Evolutionary conservation across 37 sponge, comb jelly and placozoan genomes (phyloP).

Genomic region (Chondrosia reniformis): DNA sequence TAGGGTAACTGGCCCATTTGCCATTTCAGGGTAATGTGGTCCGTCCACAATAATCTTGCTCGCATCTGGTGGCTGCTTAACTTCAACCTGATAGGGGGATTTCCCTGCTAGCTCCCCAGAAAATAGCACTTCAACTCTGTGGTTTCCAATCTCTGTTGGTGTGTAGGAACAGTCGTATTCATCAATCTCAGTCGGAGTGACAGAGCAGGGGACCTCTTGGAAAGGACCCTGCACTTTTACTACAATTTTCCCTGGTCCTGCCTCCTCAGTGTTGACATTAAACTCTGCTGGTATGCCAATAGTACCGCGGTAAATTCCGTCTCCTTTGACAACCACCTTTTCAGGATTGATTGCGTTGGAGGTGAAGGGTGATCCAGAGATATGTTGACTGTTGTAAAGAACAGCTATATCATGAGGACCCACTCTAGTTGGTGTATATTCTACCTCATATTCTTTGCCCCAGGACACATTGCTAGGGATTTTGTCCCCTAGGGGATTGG

Average conservation of each 20-base stretch:
- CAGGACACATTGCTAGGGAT: not conserved
- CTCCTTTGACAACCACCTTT: slow-evolving; percentile 38
- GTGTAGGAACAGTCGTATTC: slow-evolving; percentile 37
- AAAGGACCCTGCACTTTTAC: slow-evolving; percentile 54
- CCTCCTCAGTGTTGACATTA: slow-evolving; percentile 60
- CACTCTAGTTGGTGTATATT: slow-evolving; percentile 23
- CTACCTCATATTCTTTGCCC: not conserved
- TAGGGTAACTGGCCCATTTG: slow-evolving; percentile 10
- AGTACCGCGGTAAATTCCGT: slow-evolving; percentile 26
- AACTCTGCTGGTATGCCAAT: slow-evolving; percentile 54
- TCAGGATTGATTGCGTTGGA: slow-evolving; percentile 20
- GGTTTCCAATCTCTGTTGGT: slow-evolving; percentile 44
- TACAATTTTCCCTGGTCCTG: slow-evolving; percentile 58
- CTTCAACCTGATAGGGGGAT: slow-evolving; percentile 65
- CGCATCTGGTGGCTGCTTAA: slow-evolving; percentile 14
- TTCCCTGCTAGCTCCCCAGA: slow-evolving; percentile 35
- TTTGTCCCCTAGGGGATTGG: slow-evolving; percentile 45
- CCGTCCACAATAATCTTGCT: slow-evolving; percentile 33
- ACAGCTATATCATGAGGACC: slow-evolving; percentile 40
- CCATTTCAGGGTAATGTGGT: slow-evolving; percentile 25
- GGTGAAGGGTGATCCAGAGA: slow-evolving; percentile 69
- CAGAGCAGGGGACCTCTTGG: slow-evolving; percentile 23
- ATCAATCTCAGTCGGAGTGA: slow-evolving; percentile 18
- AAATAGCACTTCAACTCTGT: slow-evolving; percentile 55
- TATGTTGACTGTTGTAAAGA: slow-evolving; percentile 44